Percentiles rank a stretch among this genome's conserved stretches.
phyloP scores from a whole-genome alignment of 2,797 vertebrate species.

The Lacerta agilis region DNA sequence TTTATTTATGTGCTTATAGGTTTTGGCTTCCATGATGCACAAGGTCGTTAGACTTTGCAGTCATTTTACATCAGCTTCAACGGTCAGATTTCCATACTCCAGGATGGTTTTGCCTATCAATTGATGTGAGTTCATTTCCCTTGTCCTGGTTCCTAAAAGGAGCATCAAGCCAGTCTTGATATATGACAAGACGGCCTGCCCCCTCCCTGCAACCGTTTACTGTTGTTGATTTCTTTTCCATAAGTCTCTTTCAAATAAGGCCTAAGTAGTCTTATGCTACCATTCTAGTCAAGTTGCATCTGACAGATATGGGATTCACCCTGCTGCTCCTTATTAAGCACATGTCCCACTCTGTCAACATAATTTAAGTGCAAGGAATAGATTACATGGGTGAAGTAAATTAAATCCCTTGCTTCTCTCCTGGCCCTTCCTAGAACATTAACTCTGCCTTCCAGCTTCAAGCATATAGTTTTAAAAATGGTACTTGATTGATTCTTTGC shows the following conservation, averaged over 20 bases:
- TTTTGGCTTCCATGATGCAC: background rate
- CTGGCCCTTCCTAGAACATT: slow-evolving; percentile 54
- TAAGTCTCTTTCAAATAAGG: slow-evolving; percentile 44
- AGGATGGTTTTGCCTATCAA: background rate
- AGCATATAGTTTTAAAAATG: slow-evolving; percentile 1
- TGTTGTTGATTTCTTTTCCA: slow-evolving; percentile 19
- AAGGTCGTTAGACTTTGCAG: background rate
- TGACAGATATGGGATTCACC: slow-evolving; percentile 68
- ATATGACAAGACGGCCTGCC: background rate
- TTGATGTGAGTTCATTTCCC: background rate
- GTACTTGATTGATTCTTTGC: background rate
- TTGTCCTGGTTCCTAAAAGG: background rate
- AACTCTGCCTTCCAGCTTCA: slow-evolving; percentile 25
- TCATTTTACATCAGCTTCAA: background rate
- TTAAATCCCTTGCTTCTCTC: slow-evolving; percentile 58
- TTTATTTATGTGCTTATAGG: background rate
- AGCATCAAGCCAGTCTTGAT: background rate
- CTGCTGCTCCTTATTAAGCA: slow-evolving; percentile 63
- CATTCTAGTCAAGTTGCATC: slow-evolving; percentile 54
- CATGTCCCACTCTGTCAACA: slow-evolving; percentile 63
- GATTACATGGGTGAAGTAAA: slow-evolving; percentile 60
- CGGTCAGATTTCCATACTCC: background rate
- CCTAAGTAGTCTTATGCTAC: slow-evolving; percentile 60
- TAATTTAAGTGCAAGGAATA: slow-evolving; percentile 67
- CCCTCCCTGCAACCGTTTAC: background rate